Base-by-base conservation (phyloP, 2,113 vertebrate species). In the Phyllostomus hastatus region DNA sequence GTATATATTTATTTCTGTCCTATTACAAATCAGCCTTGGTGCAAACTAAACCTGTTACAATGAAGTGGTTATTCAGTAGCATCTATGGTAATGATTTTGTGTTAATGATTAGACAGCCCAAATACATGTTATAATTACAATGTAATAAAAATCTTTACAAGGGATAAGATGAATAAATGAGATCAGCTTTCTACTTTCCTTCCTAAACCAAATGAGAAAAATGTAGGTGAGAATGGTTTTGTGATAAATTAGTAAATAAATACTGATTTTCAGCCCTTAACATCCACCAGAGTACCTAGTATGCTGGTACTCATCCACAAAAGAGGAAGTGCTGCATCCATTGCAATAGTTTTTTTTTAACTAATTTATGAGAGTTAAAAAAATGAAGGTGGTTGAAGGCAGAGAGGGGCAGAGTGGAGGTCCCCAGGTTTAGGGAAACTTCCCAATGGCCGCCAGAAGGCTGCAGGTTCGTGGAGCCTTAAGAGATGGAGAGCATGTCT, bases 91-190 rank as follows among this genome's bases (percentile, higher is more conserved):
- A 92, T 26, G 26, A 76, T 70, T 80, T 73, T 80, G 24, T 70
- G 35, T 57, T 80, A 67, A 83, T 86, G 69, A 86, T 64, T 81
- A 78, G 73, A 88, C n/a, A 88, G 26, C 16, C 33, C 31, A 79
- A 41, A 54, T 48, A 41, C 50, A 20, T 79, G n/a, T 88, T 82
- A 75, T 50, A 48, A 91, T 72, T 91, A 50, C 14, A 80, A 31
- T 38, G 11, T 88, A 66, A 90, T 94, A 67, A 94, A 93, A 88
- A 69, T 88, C 7, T 70, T 91, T 92, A 72, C 12, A 59, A 79
- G 8, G 66, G 31, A 67, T 28, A 4, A 16, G 7, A 76, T 81
- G 35, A 88, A 88, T 67, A 79, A 84, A 82, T 72, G 38, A 81
- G n/a, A 90, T 75, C 10, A 24, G 16, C 70, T 90, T 88, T 54